phyloP scores from a whole-genome alignment of 2,888 invertebrate genomes.

The Pyralis farinalis region DNA sequence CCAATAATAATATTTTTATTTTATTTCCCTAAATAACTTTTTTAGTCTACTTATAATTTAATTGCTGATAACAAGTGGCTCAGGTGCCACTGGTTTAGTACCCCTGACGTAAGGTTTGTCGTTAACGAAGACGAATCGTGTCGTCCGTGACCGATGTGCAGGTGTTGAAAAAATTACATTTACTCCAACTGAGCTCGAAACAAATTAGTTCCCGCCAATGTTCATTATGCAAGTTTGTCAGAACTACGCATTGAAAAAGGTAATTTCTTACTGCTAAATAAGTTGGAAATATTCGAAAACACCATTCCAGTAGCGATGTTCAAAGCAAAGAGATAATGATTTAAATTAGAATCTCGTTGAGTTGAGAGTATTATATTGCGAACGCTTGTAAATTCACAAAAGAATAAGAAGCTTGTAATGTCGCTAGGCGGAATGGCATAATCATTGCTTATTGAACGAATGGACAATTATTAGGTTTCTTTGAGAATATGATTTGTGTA shows the following conservation, averaged over 20 bases:
- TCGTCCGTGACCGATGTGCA: conserved; percentile 48
- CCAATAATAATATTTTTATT: too few relatives aligned
- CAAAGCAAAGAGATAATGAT: conserved; percentile 3
- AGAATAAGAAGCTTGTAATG: not conserved
- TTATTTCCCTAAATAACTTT: too few relatives aligned
- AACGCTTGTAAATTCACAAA: conserved; percentile 1
- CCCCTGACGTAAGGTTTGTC: conserved; percentile 19
- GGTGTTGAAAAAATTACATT: conserved; percentile 38
- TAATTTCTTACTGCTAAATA: not conserved
- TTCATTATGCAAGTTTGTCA: conserved; percentile 1
- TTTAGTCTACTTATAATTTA: too few relatives aligned
- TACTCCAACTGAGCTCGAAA: conserved; percentile 24
- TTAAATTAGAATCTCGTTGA: conserved; percentile 1
- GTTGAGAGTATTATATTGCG: conserved; percentile 1
- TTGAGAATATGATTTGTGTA: too few relatives aligned
- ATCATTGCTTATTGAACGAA: too few relatives aligned
- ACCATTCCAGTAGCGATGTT: not conserved
- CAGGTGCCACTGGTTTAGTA: conserved; percentile 9
- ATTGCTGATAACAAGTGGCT: conserved; percentile 1
- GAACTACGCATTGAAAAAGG: not conserved
- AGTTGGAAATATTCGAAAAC: conserved; percentile 5
- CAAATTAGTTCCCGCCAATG: conserved; percentile 27
- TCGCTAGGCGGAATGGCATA: not conserved
- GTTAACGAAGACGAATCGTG: conserved; percentile 62
- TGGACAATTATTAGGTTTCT: too few relatives aligned